A percentile compares a stretch with the other conserved stretches of the same genome.
Conservation (phyloP, 2,888 invertebrate species). For the Caradrina kadenii region DNA sequence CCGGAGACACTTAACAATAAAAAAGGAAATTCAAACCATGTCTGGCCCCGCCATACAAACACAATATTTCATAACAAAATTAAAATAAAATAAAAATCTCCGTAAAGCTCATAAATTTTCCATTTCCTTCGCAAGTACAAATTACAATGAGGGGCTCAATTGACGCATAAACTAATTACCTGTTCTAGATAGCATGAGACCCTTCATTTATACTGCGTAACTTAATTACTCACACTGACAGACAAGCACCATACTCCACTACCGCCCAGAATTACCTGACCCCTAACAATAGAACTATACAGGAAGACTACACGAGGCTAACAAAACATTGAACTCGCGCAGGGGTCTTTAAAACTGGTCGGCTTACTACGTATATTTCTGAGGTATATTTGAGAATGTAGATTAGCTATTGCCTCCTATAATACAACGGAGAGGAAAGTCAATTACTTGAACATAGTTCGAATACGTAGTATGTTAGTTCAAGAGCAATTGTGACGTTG, state of each 20-base stretch:
- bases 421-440: slow-evolving; percentile 79
- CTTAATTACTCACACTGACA: slow-evolving; percentile 86
- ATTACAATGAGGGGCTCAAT: slow-evolving; percentile 57
- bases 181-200: slow-evolving; percentile 82
- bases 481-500: slow-evolving; percentile 77
- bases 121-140: slow-evolving; percentile 55
- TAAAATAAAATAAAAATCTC: slow-evolving; percentile 2
- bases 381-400: slow-evolving; percentile 85
- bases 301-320: slow-evolving; percentile 37
- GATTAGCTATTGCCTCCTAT: slow-evolving; percentile 87
- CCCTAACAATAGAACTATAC: slow-evolving; percentile 53
- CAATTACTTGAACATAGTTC: slow-evolving; percentile 86
- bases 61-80: not conserved
- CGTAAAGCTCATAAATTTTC: slow-evolving; percentile 30
- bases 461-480: slow-evolving; percentile 75
- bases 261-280: slow-evolving; percentile 67
- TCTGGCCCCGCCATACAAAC: not conserved
- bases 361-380: slow-evolving; percentile 72
- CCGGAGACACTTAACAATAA: no score
- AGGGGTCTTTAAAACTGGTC: slow-evolving; percentile 74
- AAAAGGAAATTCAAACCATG: not conserved
- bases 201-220: slow-evolving; percentile 86
- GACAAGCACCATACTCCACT: slow-evolving; percentile 75
- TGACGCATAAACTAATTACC: slow-evolving; percentile 84
- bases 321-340: slow-evolving; percentile 67